phyloP scores from a whole-genome alignment of 2,888 invertebrate genomes.

The Ophion ellenae region DNA sequence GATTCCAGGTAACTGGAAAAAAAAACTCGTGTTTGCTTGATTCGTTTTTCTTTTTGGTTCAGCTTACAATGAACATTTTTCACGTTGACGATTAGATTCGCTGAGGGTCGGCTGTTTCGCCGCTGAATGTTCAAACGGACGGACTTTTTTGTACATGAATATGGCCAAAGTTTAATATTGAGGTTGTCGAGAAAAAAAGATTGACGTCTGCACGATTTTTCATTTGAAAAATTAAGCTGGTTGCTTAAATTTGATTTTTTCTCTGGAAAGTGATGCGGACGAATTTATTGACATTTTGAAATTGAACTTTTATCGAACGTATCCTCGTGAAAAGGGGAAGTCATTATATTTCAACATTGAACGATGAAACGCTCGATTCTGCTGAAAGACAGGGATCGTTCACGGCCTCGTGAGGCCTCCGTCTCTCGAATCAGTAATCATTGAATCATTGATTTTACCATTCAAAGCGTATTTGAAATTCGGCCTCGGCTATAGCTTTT shows the following conservation, averaged over 20 bases:
- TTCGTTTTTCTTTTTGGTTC: conserved; percentile 6
- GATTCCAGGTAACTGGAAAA: conserved; percentile 58
- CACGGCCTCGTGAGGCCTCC: not conserved
- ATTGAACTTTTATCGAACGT: not conserved
- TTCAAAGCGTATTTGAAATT: not conserved
- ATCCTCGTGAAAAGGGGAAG: not conserved
- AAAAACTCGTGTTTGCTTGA: not conserved
- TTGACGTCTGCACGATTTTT: not conserved
- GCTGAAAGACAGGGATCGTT: not conserved
- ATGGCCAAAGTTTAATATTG: not conserved
- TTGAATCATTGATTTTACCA: not conserved
- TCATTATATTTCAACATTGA: not conserved
- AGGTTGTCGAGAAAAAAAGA: not conserved
- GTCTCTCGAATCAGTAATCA: not conserved
- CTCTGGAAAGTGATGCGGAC: not conserved
- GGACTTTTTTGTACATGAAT: not conserved
- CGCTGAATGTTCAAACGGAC: not conserved
- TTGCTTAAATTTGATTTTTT: not conserved
- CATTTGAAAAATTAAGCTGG: not conserved
- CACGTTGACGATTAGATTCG: conserved; percentile 6
- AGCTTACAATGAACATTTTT: conserved; percentile 23
- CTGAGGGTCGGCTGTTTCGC: not conserved
- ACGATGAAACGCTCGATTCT: not conserved
- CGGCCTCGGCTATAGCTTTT: not conserved
- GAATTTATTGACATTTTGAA: not conserved